Base-by-base conservation (phyloP, 2,797 vertebrate genomes). In the Gambusia yucatana region DNA sequence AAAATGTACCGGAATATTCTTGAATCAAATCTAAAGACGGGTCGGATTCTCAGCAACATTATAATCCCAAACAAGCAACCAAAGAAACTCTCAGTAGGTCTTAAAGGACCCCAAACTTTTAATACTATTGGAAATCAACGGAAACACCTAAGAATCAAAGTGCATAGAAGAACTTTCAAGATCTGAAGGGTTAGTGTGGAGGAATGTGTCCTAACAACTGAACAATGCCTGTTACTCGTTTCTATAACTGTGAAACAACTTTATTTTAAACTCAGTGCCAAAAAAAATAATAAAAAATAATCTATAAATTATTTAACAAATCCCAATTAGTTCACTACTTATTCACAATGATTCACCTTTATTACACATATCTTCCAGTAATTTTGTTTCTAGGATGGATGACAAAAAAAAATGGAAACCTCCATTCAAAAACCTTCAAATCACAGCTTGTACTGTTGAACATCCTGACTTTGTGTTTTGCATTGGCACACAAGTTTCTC, bases 401-500 rank as follows among this genome's bases (percentile, higher is more conserved):
- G 9, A 43, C 39, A 43, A 41, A 69, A 30, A n/a, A 63, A 69
- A 20, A 4, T 25, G 36, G 4, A 69, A 41, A 11, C 6, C 36
- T 67, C 20, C 3, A 69, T 69, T 69, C 22, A 69, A n/a, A 67
- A 69, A 43, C 22, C 22, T 43, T 43, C 10, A 44, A 69, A n/a
- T 2, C 22, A 69, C 65, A 43, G 22, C 36, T 25, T 43, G 22
- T 4, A 41, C 65, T n/a, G 17, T 22, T 39, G 7, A 41, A 41
- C 36, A 43, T 65, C 6, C 33, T 7, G 1, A 22, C 11, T 25
- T 67, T 63, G 3, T 63, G 30, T 36, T 74, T 79, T 79, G 72
- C 39, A 71, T 73, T 82, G 67, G 76, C 73, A 67, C 82, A 46
- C 20, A 43, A 71, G 70, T 75, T 67, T 75, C 50, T 90, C 85